phyloP scores from a whole-genome alignment of 2,888 invertebrate species.

The Norana najaformis region DNA sequence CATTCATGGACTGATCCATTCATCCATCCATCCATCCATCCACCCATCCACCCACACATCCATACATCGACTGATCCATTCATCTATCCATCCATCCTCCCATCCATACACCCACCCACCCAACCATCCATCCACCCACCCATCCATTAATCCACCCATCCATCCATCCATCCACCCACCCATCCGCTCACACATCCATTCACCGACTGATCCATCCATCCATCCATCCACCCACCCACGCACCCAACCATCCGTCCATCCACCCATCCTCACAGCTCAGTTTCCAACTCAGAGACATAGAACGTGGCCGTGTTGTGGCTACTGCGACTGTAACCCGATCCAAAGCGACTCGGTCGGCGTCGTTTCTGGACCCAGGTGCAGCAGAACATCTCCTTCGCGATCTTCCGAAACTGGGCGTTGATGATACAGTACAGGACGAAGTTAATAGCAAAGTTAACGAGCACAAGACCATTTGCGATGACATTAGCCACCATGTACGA shows the following conservation, averaged over 20 bases:
- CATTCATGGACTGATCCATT: too few species aligned
- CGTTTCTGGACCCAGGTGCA: neutral
- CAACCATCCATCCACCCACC: too few species aligned
- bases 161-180: too few species aligned
- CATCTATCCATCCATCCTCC: too few species aligned
- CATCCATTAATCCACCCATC: too few species aligned
- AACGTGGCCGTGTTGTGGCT: neutral
- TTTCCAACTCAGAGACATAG: constrained; percentile 17
- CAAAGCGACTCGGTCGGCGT: neutral
- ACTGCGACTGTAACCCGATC: neutral
- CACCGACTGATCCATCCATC: neutral
- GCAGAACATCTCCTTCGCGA: constrained; percentile 56
- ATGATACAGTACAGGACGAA: constrained; percentile 79
- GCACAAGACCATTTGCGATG: constrained; percentile 57
- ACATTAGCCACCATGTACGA: constrained; percentile 22
- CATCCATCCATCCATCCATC: too few species aligned
- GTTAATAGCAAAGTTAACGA: constrained; percentile 66
- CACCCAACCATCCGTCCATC: too few species aligned
- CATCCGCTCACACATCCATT: too few species aligned
- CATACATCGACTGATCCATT: too few species aligned
- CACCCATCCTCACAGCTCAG: neutral
- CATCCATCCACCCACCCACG: neutral
- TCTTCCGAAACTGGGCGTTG: constrained; percentile 76
- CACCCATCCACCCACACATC: too few species aligned
- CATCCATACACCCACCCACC: too few species aligned